Base-by-base conservation (phyloP, 2,797 vertebrate species). In the Poeciliopsis presidionis region DNA sequence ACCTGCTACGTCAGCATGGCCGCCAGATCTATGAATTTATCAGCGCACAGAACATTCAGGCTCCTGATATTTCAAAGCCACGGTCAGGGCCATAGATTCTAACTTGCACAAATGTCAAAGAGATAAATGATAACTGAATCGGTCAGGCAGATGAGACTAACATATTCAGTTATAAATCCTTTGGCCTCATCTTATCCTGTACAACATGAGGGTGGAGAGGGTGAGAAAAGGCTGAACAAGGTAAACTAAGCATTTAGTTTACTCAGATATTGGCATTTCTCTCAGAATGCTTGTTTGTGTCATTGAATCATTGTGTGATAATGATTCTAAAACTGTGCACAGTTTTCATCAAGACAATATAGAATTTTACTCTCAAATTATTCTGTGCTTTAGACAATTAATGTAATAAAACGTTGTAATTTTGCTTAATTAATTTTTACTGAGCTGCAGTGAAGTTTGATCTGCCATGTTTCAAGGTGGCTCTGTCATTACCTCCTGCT, bases 381-480 rank as follows among this genome's bases (percentile, higher is more conserved):
- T 8, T 14, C 25, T 43, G 22, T 25, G 65, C n/a, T 43, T 45
- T n/a, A 45, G 22, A 43, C 22, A 67, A 39, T 9, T 0, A 28
- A 16, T 25, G 4, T 4, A 30, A 13, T 28, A 2, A 28, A 55
- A 45, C 0, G 3, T 41, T 57, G 6, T 11, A 72, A 39, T 72
- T 61, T 2, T 69, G 39, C 2, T 13, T 69, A 43, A 41, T 69
- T 69, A n/a, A 39, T 8, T n/a, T 59, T 39, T 33, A 67, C 43
- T 73, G 47, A 73, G 63, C 61, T 80, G 6, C 78, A 39, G 49
- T 41, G 9, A n/a, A 59, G 55, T 30, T 30, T 79, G 16, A 77
- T 84, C 72, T 80, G 77, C 84, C 51, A 81, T 49, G 78, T 87
- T 91, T 89, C 75, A 92, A 83, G 84, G 81, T 89, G 83, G 46